These are phyloP conservation scores for Spheniscus humboldti DNA, from an alignment of 2,797 vertebrate genomes.

Conservation along the genomic window DNA sequence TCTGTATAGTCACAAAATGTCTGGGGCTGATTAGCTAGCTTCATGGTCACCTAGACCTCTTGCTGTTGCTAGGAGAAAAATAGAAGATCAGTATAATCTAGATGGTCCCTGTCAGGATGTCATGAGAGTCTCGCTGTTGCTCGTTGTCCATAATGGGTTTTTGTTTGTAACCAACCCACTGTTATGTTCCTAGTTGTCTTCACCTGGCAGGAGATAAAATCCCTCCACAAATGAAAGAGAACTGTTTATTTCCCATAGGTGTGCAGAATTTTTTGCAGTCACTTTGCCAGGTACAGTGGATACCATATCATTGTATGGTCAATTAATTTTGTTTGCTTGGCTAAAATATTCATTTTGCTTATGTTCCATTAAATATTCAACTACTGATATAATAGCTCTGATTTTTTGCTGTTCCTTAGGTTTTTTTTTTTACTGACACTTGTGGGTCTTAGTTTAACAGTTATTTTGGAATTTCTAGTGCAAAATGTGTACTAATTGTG, in stretches of 20 bases:
- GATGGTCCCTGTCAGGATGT: neutral
- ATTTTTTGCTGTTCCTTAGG: conserved; percentile 9
- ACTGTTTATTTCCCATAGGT: neutral
- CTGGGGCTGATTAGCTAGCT: neutral
- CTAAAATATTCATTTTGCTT: conserved; percentile 40
- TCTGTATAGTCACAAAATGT: neutral
- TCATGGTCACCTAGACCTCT: neutral
- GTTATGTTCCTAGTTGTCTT: neutral
- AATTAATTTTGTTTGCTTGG: conserved; percentile 26
- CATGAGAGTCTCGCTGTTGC: neutral
- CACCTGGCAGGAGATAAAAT: neutral
- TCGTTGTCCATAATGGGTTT: neutral
- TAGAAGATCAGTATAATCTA: neutral
- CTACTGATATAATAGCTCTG: conserved; percentile 30
- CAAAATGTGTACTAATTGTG: neutral
- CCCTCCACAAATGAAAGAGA: neutral
- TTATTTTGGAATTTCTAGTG: conserved; percentile 11
- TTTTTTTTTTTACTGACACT: conserved; percentile 4
- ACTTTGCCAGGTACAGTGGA: neutral
- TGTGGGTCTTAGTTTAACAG: conserved; percentile 38
- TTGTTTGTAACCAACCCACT: neutral
- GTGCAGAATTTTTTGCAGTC: neutral
- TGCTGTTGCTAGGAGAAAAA: neutral
- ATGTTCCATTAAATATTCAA: conserved; percentile 16
- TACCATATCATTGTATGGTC: neutral